These are phyloP conservation scores for Paracyclopina nana DNA, from an alignment of 1,140 invertebrate genomes.

Conservation along the genomic window DNA sequence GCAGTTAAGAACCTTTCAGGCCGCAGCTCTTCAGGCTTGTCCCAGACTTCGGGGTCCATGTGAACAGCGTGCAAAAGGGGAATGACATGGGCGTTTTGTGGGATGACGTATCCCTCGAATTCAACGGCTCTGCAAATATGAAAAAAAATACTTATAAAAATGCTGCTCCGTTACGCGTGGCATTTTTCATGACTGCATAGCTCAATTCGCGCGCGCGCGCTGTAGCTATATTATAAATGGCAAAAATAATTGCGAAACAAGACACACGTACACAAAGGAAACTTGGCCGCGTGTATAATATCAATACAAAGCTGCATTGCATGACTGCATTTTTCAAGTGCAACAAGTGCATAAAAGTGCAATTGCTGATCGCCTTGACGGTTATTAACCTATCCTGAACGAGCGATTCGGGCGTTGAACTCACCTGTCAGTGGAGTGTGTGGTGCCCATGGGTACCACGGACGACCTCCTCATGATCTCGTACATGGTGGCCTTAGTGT, in stretches of 20 bases:
- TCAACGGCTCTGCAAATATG: background rate
- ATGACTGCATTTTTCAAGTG: too few relatives aligned
- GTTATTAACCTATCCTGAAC: too few relatives aligned
- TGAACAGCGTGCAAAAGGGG: slow-evolving; percentile 43
- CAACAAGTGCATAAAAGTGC: too few relatives aligned
- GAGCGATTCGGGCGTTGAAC: background rate
- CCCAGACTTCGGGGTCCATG: slow-evolving; percentile 36
- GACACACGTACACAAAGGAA: too few relatives aligned
- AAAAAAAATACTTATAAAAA: background rate
- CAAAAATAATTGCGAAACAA: too few relatives aligned
- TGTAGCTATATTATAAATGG: too few relatives aligned
- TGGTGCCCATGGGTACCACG: slow-evolving; percentile 66
- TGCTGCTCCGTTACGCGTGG: too few relatives aligned
- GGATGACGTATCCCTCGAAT: slow-evolving; percentile 20
- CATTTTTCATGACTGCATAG: too few relatives aligned
- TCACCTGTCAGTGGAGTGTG: slow-evolving; percentile 54
- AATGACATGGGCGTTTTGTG: slow-evolving; percentile 38
- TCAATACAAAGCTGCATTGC: too few relatives aligned
- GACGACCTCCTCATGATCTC: slow-evolving; percentile 59
- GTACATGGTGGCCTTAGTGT: slow-evolving; percentile 65
- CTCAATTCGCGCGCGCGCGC: too few relatives aligned
- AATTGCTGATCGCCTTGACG: too few relatives aligned
- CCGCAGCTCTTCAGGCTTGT: slow-evolving; percentile 25
- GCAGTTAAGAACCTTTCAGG: slow-evolving; percentile 26
- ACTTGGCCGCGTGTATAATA: too few relatives aligned